phyloP scores from a whole-genome alignment of 1,140 invertebrate species.

The Spodoptera litura region DNA sequence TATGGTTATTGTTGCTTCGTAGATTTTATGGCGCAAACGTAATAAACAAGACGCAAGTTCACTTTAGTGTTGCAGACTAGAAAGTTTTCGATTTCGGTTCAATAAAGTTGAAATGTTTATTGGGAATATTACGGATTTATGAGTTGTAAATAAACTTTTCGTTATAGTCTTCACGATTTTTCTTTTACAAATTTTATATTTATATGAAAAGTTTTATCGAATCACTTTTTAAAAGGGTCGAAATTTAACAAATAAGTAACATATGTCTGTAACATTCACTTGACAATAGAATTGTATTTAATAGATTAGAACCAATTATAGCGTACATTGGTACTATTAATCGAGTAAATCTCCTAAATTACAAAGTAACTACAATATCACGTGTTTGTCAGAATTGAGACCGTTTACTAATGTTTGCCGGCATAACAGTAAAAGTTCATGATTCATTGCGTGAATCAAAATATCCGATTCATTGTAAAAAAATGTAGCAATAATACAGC shows the following conservation, averaged over 20 bases:
- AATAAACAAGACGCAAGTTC: constrained; percentile 30
- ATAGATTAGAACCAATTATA: too few relatives aligned
- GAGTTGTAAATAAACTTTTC: constrained; percentile 18
- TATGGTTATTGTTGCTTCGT: constrained; percentile 32
- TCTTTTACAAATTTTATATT: not conserved
- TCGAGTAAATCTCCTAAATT: too few relatives aligned
- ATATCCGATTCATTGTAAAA: not conserved
- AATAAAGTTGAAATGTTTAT: constrained; percentile 29
- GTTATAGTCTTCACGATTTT: not conserved
- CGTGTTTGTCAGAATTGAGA: too few relatives aligned
- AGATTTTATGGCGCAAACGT: constrained; percentile 39
- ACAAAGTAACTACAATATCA: too few relatives aligned
- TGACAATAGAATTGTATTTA: too few relatives aligned
- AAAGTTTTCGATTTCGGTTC: constrained; percentile 39
- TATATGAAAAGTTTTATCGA: not conserved
- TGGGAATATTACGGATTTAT: constrained; percentile 11
- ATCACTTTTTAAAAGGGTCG: too few relatives aligned
- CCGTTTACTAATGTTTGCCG: too few relatives aligned
- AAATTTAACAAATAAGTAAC: too few relatives aligned
- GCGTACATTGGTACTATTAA: too few relatives aligned
- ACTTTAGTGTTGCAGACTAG: constrained; percentile 36
- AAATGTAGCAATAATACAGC: not conserved
- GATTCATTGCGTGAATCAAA: not conserved
- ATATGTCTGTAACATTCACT: too few relatives aligned
- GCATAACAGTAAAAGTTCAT: not conserved